These are phyloP conservation scores for Drosophila parthenogenetica DNA, from an alignment of 2,888 invertebrate genomes.

Conservation along the genomic window DNA sequence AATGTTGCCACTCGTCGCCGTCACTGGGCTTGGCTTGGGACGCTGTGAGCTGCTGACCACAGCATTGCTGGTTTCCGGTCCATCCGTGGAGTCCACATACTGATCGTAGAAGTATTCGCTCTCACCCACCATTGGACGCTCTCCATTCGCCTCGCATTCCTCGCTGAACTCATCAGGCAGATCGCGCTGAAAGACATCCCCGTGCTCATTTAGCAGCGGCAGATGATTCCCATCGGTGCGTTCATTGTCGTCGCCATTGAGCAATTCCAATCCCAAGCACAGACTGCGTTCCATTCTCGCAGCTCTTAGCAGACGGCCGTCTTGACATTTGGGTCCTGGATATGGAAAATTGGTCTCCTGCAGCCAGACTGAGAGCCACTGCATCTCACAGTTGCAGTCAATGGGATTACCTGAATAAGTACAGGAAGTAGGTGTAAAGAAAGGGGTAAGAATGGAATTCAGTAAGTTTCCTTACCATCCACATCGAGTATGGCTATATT, in stretches of 20 bases:
- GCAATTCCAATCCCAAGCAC: slow-evolving; percentile 86
- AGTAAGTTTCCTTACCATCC: slow-evolving; percentile 87
- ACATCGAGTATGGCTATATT: slow-evolving; percentile 94
- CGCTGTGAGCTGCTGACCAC: slow-evolving; percentile 76
- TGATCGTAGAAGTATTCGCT: slow-evolving; percentile 94
- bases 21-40: slow-evolving; percentile 51
- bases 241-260: slow-evolving; percentile 68
- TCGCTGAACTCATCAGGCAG: slow-evolving; percentile 86
- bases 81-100: slow-evolving; percentile 90
- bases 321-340: slow-evolving; percentile 91
- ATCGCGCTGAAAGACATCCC: slow-evolving; percentile 88
- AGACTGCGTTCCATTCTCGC: slow-evolving; percentile 90
- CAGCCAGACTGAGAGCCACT: slow-evolving; percentile 94
- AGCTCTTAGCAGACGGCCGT: slow-evolving; percentile 91
- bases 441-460: background rate
- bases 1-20: slow-evolving; percentile 87
- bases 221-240: slow-evolving; percentile 85
- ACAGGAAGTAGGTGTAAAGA: background rate
- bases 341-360: slow-evolving; percentile 89
- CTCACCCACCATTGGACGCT: slow-evolving; percentile 89
- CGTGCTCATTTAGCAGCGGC: slow-evolving; percentile 89
- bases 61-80: slow-evolving; percentile 83
- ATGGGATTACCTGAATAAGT: slow-evolving; percentile 90
- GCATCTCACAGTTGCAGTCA: slow-evolving; percentile 91
- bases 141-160: slow-evolving; percentile 85